These are phyloP conservation scores for Bombyx mori DNA, from an alignment of 1,140 invertebrate species.

Conservation along the genomic window DNA sequence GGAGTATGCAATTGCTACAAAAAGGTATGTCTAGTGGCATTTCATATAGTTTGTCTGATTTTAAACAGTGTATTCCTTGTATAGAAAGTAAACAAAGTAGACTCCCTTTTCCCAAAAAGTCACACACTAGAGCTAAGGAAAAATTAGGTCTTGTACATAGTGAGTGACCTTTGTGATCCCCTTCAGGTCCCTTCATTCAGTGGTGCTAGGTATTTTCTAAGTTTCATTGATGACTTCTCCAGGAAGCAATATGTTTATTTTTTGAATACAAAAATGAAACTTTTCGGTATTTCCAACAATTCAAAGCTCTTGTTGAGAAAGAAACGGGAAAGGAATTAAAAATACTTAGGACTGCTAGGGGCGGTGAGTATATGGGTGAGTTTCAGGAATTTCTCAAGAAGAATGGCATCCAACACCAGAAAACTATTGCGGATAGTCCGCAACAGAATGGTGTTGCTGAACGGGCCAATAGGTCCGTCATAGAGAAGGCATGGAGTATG, in stretches of 20 bases:
- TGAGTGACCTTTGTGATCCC: slow-evolving; percentile 28
- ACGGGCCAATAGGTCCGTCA: slow-evolving; percentile 27
- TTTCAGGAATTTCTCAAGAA: slow-evolving; percentile 16
- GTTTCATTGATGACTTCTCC: slow-evolving; percentile 39
- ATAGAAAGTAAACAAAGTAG: slow-evolving; percentile 3
- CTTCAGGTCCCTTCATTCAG: slow-evolving; percentile 22
- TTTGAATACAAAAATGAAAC: slow-evolving; percentile 46
- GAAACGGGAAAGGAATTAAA: slow-evolving; percentile 35
- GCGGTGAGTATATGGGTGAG: slow-evolving; percentile 33
- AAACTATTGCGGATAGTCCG: slow-evolving; percentile 27
- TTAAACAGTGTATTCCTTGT: too few relatives aligned
- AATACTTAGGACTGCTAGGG: slow-evolving; percentile 30
- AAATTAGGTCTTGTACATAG: slow-evolving; percentile 29
- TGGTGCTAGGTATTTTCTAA: slow-evolving; percentile 35
- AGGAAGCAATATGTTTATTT: slow-evolving; percentile 38
- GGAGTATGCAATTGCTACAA: slow-evolving; percentile 23
- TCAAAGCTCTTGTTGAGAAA: slow-evolving; percentile 2
- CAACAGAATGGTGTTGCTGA: slow-evolving; percentile 43
- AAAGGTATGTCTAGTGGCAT: slow-evolving; percentile 20
- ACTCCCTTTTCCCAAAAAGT: slow-evolving; percentile 18
- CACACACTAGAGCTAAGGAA: slow-evolving; percentile 16
- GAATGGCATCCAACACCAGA: slow-evolving; percentile 16
- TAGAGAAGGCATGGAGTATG: slow-evolving; percentile 16
- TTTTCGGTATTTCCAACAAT: slow-evolving; percentile 9
- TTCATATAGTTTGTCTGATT: too few relatives aligned